These are phyloP conservation scores for Cynopterus brachyotis DNA, from an alignment of 2,113 vertebrate genomes.

Conservation along the genomic window DNA sequence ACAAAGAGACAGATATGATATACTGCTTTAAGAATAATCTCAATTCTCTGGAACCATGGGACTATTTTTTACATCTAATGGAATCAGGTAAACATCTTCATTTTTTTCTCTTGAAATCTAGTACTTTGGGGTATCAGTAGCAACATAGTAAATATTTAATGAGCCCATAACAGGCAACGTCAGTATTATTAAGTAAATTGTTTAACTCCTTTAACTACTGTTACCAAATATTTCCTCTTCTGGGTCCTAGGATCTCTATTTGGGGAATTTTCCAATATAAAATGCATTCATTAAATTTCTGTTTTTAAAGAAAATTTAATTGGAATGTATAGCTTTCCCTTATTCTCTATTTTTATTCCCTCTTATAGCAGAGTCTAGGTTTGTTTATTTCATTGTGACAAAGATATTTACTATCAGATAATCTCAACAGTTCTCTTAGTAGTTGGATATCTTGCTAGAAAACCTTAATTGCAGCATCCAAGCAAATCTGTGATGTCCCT, in stretches of 20 bases:
- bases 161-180: not conserved
- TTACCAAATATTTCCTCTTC: constrained; percentile 11
- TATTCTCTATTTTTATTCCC: not conserved
- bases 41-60: not conserved
- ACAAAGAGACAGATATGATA: not conserved
- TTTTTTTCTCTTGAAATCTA: constrained; percentile 7
- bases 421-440: not conserved
- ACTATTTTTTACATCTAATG: not conserved
- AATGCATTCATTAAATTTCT: not conserved
- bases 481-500: not conserved
- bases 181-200: not conserved
- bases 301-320: constrained; percentile 34
- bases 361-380: not conserved
- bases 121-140: not conserved
- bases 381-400: not conserved
- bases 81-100: not conserved
- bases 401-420: not conserved
- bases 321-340: not conserved
- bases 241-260: not conserved
- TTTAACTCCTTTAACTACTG: not conserved
- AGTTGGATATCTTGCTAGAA: not conserved
- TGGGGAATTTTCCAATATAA: not conserved
- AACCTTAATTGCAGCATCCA: not conserved
- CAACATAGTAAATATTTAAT: not conserved
- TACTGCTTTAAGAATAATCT: not conserved